Evolutionary conservation across 2,888 invertebrate genomes (phyloP).

Genomic region (Lutraria lutraria): DNA sequence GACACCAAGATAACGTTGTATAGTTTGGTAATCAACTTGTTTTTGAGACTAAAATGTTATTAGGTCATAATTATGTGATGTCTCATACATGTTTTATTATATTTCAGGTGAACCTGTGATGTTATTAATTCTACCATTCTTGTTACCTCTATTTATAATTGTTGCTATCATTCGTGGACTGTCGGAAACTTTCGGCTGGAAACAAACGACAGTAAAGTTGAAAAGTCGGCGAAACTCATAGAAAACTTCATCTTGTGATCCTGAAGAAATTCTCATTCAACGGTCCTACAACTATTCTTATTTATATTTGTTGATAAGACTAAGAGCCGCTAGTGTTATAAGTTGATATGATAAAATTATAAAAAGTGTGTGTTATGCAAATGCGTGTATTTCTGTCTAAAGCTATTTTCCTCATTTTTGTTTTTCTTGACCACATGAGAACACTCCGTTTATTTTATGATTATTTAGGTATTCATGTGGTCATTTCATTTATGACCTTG

Average conservation of each 20-base stretch:
- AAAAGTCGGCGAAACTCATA: constrained; percentile 64
- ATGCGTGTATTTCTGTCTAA: background rate
- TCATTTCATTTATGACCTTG: background rate
- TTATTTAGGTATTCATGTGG: background rate
- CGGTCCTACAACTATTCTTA: background rate
- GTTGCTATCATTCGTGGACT: constrained; percentile 75
- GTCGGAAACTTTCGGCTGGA: constrained; percentile 67
- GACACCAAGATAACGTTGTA: too few relatives aligned
- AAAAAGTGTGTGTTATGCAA: background rate
- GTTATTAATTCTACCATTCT: constrained; percentile 78
- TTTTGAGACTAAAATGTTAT: too few relatives aligned
- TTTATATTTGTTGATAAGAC: background rate
- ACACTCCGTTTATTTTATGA: background rate
- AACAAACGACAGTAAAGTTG: constrained; percentile 55
- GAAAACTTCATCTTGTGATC: background rate
- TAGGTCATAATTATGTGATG: too few relatives aligned
- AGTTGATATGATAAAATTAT: background rate
- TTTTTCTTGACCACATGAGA: background rate
- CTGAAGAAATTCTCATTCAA: background rate
- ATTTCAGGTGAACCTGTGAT: constrained; percentile 79
- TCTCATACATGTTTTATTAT: background rate
- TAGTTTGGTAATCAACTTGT: too few relatives aligned
- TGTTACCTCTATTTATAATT: constrained; percentile 79
- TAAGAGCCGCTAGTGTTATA: background rate
- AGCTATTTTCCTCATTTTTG: background rate